phyloP scores from a whole-genome alignment of 2,113 vertebrate species.

The Phainopepla nitens region DNA sequence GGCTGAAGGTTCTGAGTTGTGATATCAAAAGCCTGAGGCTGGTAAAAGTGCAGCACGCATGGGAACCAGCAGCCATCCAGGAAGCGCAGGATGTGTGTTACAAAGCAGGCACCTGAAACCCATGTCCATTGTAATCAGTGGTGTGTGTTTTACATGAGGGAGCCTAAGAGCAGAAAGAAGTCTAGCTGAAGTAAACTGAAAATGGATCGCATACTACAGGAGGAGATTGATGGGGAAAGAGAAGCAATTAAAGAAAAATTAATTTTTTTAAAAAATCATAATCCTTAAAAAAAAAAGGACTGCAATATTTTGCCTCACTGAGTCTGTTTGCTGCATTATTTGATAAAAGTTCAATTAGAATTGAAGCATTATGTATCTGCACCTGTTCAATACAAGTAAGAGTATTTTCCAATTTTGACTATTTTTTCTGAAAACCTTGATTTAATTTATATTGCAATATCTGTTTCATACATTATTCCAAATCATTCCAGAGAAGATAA shows the following conservation, averaged over 20 bases:
- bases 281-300: slow-evolving; percentile 9
- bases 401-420: not conserved
- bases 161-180: not conserved
- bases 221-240: not conserved
- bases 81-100: not conserved
- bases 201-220: rapidly evolving
- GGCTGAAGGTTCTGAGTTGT: not conserved
- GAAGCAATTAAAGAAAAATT: not conserved
- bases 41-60: not conserved
- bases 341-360: slow-evolving; percentile 6
- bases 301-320: not conserved
- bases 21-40: not conserved
- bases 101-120: not conserved
- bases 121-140: not conserved
- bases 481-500: not conserved
- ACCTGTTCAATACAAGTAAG: not conserved
- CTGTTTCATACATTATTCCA: not conserved
- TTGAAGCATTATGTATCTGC: not conserved
- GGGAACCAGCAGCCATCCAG: not conserved
- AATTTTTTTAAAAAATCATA: not conserved
- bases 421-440: not conserved
- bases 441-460: not conserved
- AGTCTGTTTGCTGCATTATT: not conserved
- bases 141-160: not conserved
- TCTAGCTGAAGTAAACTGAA: not conserved